Percentiles rank a stretch among this genome's conserved stretches.
Evolutionary conservation across 2,113 vertebrate genomes (phyloP).

Genomic region (Panthera leo): DNA sequence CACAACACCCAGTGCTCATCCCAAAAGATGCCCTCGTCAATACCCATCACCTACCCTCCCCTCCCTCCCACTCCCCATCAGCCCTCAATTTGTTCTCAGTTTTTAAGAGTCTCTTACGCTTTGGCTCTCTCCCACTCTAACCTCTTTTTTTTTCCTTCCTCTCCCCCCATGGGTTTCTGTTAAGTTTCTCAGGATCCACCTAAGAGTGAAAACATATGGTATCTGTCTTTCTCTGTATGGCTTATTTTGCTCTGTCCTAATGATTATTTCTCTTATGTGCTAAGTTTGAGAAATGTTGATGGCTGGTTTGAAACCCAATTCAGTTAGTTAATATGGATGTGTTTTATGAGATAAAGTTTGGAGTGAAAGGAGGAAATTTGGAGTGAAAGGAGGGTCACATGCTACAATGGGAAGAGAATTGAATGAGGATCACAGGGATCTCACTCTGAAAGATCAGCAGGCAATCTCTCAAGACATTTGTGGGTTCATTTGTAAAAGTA

Average conservation of each 20-base stretch:
- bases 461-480: not conserved
- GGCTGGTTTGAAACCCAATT: not conserved
- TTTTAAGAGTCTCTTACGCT: no score
- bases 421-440: not conserved
- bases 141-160: no score
- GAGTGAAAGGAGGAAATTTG: not conserved
- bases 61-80: no score
- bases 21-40: no score
- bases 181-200: no score
- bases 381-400: not conserved
- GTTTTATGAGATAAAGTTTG: not conserved
- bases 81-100: no score
- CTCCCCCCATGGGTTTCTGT: no score
- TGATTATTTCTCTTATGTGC: not conserved
- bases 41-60: no score
- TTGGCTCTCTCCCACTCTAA: no score
- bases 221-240: no score
- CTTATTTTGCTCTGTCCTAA: not conserved
- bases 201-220: no score
- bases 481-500: not conserved
- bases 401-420: not conserved
- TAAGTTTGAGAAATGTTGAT: not conserved
- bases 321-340: not conserved
- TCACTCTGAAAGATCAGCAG: not conserved
- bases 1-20: no score